phyloP scores from a whole-genome alignment of 2,797 vertebrate species.

The Denticeps clupeoides region DNA sequence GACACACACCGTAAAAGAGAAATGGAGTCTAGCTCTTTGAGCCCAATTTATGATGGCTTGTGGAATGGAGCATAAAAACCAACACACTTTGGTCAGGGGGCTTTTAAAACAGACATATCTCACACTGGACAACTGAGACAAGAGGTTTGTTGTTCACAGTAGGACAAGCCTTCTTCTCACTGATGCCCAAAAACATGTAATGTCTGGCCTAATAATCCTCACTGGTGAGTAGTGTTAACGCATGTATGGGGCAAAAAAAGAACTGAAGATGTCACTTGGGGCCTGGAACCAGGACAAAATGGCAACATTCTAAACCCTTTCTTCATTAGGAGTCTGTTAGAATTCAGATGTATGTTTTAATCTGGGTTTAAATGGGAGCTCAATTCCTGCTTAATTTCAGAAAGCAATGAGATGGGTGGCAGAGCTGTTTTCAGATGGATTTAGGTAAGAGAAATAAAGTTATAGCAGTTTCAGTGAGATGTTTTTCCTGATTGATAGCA shows the following conservation, averaged over 20 bases:
- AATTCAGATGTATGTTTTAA: too few species aligned
- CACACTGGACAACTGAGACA: constrained; percentile 1
- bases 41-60: not conserved
- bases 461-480: constrained; percentile 43
- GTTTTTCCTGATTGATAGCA: constrained; percentile 47
- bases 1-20: constrained; percentile 1
- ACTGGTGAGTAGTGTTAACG: too few species aligned
- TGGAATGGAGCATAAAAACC: constrained; percentile 5
- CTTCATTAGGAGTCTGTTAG: too few species aligned
- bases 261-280: too few species aligned
- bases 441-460: too few species aligned
- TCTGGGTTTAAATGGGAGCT: too few species aligned
- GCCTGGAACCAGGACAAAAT: too few species aligned
- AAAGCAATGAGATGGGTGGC: constrained; percentile 27
- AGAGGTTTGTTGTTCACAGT: not conserved
- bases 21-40: constrained; percentile 2
- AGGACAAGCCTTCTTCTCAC: too few species aligned
- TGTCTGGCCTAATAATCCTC: too few species aligned
- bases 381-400: constrained; percentile 40
- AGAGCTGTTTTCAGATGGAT: constrained; percentile 46
- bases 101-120: constrained; percentile 4
- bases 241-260: too few species aligned
- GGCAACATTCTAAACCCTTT: too few species aligned
- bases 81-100: constrained; percentile 5
- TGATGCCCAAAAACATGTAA: too few species aligned